Conservation (phyloP, 2,113 vertebrate genomes). For the Catharus minimus region DNA sequence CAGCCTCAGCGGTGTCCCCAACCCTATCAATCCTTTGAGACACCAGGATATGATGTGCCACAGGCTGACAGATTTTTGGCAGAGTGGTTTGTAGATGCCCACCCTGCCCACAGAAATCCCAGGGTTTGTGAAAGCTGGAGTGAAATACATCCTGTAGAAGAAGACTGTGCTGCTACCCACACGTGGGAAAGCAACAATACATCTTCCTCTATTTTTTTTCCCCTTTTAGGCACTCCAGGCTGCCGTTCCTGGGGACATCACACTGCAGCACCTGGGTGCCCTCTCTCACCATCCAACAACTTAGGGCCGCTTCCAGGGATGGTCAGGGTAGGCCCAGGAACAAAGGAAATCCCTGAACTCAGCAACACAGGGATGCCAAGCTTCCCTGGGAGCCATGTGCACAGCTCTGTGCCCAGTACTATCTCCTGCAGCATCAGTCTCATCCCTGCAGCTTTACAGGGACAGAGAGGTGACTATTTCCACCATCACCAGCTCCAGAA, state of each 20-base stretch:
- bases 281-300: not conserved
- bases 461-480: not conserved
- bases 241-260: rapidly evolving
- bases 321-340: not conserved
- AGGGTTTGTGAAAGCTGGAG: not conserved
- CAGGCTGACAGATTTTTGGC: not conserved
- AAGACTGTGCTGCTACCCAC: not conserved
- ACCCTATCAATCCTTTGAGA: not conserved
- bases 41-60: not conserved
- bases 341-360: not conserved
- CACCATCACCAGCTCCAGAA: not conserved
- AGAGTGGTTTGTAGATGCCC: not conserved
- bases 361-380: not conserved
- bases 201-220: not conserved
- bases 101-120: not conserved
- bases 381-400: not conserved
- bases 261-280: not conserved
- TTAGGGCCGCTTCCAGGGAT: not conserved
- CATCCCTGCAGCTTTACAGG: not conserved
- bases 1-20: not conserved
- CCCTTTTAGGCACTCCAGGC: not conserved
- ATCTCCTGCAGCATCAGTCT: not conserved
- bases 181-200: not conserved
- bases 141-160: not conserved
- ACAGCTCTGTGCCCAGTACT: not conserved